phyloP scores from a whole-genome alignment of 2,113 vertebrate genomes.

The Euleptes europaea region DNA sequence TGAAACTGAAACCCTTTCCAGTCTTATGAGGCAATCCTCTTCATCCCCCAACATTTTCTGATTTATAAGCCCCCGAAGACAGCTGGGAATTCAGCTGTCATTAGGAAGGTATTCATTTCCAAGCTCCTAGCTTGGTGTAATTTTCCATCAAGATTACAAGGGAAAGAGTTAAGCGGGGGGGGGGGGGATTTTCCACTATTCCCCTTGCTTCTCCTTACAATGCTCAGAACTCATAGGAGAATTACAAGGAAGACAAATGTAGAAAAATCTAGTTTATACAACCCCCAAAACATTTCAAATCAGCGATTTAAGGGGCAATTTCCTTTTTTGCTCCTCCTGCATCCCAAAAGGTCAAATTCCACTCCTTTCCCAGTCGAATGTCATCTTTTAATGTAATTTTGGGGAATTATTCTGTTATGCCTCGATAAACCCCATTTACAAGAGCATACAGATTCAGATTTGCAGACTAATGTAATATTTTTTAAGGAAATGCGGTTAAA shows the following conservation, averaged over 20 bases:
- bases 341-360: not conserved
- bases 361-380: not conserved
- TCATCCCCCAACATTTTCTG: slow-evolving; percentile 26
- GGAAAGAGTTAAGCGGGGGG: slow-evolving; percentile 3
- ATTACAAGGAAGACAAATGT: not conserved
- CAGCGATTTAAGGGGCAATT: not conserved
- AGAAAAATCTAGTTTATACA: slow-evolving; percentile 36
- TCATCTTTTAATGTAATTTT: not conserved
- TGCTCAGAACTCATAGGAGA: not conserved
- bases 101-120: slow-evolving; percentile 48
- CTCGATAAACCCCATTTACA: not conserved
- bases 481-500: slow-evolving; percentile 1
- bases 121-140: slow-evolving; percentile 41
- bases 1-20: slow-evolving; percentile 58
- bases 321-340: not conserved
- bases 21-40: not conserved
- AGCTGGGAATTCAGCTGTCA: not conserved
- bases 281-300: slow-evolving; percentile 20
- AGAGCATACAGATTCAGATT: not conserved
- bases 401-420: not conserved
- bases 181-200: not conserved
- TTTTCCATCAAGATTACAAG: slow-evolving; percentile 57
- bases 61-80: slow-evolving; percentile 36
- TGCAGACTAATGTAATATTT: not conserved
- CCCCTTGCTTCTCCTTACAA: not conserved